Base-by-base conservation (phyloP, 2,797 vertebrate genomes). In the Lacerta viridis region DNA sequence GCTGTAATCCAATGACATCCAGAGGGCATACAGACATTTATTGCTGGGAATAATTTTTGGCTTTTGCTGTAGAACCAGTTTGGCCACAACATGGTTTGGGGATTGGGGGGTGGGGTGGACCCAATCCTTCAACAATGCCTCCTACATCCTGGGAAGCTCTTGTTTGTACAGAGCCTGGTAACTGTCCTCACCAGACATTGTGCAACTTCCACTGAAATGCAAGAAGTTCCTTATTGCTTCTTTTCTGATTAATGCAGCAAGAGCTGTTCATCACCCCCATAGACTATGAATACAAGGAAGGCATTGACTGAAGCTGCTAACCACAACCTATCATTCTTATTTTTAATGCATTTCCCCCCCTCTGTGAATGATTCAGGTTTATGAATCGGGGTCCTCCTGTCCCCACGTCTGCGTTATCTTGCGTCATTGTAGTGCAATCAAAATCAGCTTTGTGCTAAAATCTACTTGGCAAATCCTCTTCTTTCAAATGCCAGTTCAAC, bases 391-490 rank as follows among this genome's bases (percentile, higher is more conserved):
- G 93, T 93, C 88, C 94, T 88, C 61, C 71, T 29, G 64, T n/a
- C 36, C 25, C 81, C 86, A 93, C 94, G 88, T 94, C 95, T 85
- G 74, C 91, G 96, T 95, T 95, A 95, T 95, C 95, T 95, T 83
- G 39, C 89, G 93, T 78, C 90, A 93, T 71, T 71, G 29, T 93
- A 95, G 92, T 88, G 86, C 92, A 96, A 96, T 96, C 94, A 96
- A 93, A 96, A 94, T 95, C 91, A 94, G 25, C 94, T 89, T 90
- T 79, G 74, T 91, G 93, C 85, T 93, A 86, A 95, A 93, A 50
- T 93, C 94, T 93, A 23, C 11, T 33, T 89, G 87, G 91, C 91
- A 97, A 97, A 96, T 96, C 92, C 90, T 92, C 77, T 92, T 95
- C 72, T 95, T 95, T 93, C 94, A 95, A 95, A 82, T 84, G 78